phyloP scores from a whole-genome alignment of 2,888 invertebrate genomes.

The Pterostichus niger region DNA sequence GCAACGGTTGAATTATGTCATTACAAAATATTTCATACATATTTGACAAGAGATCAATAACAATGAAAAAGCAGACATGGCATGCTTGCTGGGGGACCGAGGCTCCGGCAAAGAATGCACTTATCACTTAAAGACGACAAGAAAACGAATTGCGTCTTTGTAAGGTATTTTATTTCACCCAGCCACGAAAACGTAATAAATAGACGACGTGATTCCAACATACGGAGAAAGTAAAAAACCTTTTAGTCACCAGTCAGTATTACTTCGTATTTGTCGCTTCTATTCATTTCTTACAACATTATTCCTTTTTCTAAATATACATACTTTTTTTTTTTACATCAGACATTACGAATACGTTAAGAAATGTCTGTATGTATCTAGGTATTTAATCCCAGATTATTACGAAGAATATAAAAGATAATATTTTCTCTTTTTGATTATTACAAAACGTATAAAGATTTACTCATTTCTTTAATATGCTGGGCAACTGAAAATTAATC shows the following conservation, averaged over 20 bases:
- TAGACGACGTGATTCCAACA: constrained; percentile 24
- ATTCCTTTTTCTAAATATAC: neutral
- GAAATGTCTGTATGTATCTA: neutral
- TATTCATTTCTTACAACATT: constrained; percentile 30
- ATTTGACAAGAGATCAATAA: constrained; percentile 35
- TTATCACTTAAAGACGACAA: constrained; percentile 41
- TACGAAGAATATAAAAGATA: too few relatives aligned
- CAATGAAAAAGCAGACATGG: constrained; percentile 24
- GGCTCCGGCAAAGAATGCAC: constrained; percentile 27
- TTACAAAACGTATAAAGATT: too few relatives aligned
- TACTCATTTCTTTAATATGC: too few relatives aligned
- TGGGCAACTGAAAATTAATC: too few relatives aligned
- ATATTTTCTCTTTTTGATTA: too few relatives aligned
- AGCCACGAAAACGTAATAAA: constrained; percentile 46
- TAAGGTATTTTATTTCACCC: constrained; percentile 38
- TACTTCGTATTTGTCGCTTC: constrained; percentile 40
- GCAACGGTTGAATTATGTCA: constrained; percentile 2
- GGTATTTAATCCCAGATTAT: too few relatives aligned
- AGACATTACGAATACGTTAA: neutral
- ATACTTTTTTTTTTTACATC: neutral
- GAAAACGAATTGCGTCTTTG: constrained; percentile 39
- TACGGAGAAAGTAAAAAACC: constrained; percentile 41
- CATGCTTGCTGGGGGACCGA: neutral
- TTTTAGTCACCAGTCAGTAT: constrained; percentile 41
- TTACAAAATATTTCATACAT: constrained; percentile 40